Percentiles rank a stretch among this genome's conserved stretches.
Conservation (phyloP, 2,888 invertebrate species). For the Acronicta leporina region DNA sequence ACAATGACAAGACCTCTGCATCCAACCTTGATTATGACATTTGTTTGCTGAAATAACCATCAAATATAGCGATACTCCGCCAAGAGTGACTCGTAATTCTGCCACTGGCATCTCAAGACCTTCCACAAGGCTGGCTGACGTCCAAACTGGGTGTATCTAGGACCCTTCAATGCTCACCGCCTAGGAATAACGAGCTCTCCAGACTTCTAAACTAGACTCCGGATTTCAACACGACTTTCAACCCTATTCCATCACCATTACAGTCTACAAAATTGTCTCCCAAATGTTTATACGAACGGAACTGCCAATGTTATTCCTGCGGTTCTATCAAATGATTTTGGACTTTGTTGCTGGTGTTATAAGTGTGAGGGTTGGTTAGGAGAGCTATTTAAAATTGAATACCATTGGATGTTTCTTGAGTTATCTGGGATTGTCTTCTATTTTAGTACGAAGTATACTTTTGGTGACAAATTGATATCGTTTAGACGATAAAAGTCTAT, state of each 20-base stretch:
- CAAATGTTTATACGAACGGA: conserved; percentile 17
- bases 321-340: conserved; percentile 18
- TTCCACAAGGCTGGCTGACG: conserved; percentile 57
- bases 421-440: conserved; percentile 68
- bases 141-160: conserved; percentile 67
- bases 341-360: conserved; percentile 12
- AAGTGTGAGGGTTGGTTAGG: conserved; percentile 11
- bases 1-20: conserved; percentile 3
- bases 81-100: conserved; percentile 54
- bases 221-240: background rate
- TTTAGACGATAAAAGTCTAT: conserved; percentile 52
- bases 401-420: conserved; percentile 63
- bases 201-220: conserved; percentile 47
- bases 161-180: conserved; percentile 67
- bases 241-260: background rate
- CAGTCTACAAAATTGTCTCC: background rate
- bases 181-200: conserved; percentile 73
- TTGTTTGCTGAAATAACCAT: conserved; percentile 54
- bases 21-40: conserved; percentile 18
- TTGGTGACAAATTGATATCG: conserved; percentile 70
- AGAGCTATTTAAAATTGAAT: conserved; percentile 40
- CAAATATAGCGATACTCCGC: conserved; percentile 47
- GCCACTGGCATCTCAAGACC: conserved; percentile 49
- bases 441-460: conserved; percentile 67
- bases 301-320: conserved; percentile 41